These are phyloP conservation scores for Orthonyx spaldingii DNA, from an alignment of 2,113 vertebrate genomes.

Conservation along the genomic window DNA sequence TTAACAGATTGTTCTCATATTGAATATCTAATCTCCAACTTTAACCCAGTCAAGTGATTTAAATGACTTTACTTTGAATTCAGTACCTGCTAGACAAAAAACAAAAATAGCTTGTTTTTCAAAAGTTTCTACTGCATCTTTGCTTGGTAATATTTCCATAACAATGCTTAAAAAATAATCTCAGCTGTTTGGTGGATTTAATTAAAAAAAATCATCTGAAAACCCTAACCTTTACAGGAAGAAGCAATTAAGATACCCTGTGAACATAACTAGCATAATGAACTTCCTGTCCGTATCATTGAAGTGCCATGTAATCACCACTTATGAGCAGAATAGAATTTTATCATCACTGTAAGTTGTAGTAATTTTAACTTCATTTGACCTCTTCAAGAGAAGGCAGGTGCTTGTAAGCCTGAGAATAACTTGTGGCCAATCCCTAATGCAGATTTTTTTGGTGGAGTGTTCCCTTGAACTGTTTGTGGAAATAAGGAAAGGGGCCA, in stretches of 20 bases:
- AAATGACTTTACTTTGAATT: neutral
- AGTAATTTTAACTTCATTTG: neutral
- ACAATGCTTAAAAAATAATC: neutral
- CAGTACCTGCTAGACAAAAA: neutral
- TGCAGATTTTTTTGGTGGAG: fast-evolving
- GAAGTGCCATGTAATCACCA: neutral
- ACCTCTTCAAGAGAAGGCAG: neutral
- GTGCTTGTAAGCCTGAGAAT: neutral
- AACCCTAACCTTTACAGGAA: neutral
- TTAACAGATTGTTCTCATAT: neutral
- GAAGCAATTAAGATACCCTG: neutral
- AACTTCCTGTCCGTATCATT: neutral
- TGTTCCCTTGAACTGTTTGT: neutral
- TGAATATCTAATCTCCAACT: neutral
- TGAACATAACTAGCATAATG: neutral
- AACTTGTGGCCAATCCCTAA: fast-evolving
- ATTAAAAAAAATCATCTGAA: neutral
- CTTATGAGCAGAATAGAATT: neutral
- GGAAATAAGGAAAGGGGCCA: neutral
- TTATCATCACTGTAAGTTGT: neutral
- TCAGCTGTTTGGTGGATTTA: neutral
- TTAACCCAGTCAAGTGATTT: neutral
- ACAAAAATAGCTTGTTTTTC: neutral
- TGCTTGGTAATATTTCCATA: neutral
- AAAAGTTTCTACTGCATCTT: neutral